Evolutionary conservation across 2,888 invertebrate genomes (phyloP), one percentile per base, ranked within the genome.

Genomic region (Amphipyra berbera): DNA sequence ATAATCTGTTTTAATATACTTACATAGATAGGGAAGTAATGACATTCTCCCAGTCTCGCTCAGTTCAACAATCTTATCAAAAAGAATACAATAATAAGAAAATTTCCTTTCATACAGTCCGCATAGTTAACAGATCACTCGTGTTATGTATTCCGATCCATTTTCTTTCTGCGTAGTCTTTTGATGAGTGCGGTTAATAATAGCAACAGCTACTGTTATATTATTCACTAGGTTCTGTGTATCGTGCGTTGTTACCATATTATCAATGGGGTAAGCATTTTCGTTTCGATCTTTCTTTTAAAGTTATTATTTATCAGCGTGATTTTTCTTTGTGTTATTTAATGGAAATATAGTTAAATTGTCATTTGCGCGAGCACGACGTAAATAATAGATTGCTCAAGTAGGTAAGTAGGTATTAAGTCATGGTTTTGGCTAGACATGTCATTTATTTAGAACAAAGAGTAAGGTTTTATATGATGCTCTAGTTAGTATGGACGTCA

Each of bases 11-110:
- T 50, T 35, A 55, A 13, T 61, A 61, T n/a, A n/a, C n/a, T n/a
- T n/a, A n/a, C n/a, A n/a, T 42, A 69, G 74, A 73, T 71, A 71
- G 61, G n/a, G 52, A 68, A 73, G 57, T 68, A 46, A 56, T 46
- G 60, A 50, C 61, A 73, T 44, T 53, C 68, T 60, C 55, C 42
- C 49, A 33, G 58, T 35, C 54, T 40, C 60, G 47, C 10, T 30
- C 44, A n/a, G 13, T 63, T 48, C 48, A 63, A 59, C 79, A 68
- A 72, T 77, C 72, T 77, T 77, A 77, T 77, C 76, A 60, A 48
- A 68, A 66, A 65, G 37, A 75, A 64, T 60, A 72, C 50, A 64
- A 56, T 14, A 50, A 61, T 46, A 61, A 56, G 47, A 62, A 61
- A 57, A 54, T 68, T 76, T 68, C 68, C 72, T 64, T 55, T 53